These are phyloP conservation scores for Avahi laniger DNA, from an alignment of 2,797 vertebrate genomes.

Conservation along the genomic window DNA sequence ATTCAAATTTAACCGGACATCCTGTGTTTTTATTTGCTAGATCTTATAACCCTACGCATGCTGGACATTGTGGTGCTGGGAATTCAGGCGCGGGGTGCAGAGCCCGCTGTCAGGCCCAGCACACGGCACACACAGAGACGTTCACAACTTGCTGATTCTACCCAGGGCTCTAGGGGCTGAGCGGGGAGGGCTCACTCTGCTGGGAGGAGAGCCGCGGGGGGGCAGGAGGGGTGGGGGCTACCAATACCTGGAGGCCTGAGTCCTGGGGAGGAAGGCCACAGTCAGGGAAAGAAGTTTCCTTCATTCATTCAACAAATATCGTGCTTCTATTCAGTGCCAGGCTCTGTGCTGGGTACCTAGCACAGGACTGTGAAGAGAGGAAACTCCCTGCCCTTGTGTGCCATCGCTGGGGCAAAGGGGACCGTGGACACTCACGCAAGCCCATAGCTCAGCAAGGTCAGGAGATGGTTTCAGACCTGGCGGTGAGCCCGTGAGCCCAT, in stretches of 20 bases:
- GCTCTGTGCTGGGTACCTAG: background rate
- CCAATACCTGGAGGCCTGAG: too few relatives aligned
- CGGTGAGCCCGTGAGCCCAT: background rate
- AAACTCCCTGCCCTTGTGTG: background rate
- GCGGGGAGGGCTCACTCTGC: background rate
- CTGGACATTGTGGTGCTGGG: background rate
- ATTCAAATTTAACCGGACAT: background rate
- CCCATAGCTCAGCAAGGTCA: background rate
- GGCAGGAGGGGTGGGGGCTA: too few relatives aligned
- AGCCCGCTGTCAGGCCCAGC: background rate
- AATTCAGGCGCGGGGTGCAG: background rate
- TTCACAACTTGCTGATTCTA: too few relatives aligned
- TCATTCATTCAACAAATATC: background rate
- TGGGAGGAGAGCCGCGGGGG: rapidly evolving
- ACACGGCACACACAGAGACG: too few relatives aligned
- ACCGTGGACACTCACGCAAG: background rate
- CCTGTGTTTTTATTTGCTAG: background rate
- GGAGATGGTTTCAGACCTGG: background rate
- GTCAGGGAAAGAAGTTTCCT: background rate
- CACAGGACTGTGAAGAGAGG: background rate
- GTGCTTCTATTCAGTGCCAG: background rate
- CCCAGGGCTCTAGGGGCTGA: background rate
- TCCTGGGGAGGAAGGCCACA: background rate
- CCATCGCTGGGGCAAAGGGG: background rate
- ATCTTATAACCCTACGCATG: background rate